Conservation (phyloP, 2,888 invertebrate genomes). For the Andrena bucephala region DNA sequence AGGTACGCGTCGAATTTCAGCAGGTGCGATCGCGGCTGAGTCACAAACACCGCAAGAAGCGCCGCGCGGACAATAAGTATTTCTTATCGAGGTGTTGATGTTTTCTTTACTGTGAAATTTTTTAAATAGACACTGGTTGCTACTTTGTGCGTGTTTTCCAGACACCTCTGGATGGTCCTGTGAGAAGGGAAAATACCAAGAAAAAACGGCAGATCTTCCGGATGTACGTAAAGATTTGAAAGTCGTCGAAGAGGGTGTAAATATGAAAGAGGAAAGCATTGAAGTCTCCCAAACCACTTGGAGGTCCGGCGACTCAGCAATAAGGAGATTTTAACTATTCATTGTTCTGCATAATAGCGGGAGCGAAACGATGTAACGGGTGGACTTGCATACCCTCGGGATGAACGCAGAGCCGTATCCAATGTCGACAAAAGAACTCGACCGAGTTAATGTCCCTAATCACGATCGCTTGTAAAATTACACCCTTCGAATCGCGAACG, state of each 20-base stretch:
- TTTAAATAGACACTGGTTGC: no score
- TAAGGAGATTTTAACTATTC: conserved; percentile 69
- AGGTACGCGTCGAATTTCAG: conserved; percentile 11
- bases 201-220: no score
- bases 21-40: conserved; percentile 15
- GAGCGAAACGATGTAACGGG: conserved; percentile 47
- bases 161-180: no score
- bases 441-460: conserved; percentile 73
- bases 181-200: no score
- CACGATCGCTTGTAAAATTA: conserved; percentile 70
- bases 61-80: neutral
- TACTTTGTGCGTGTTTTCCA: no score
- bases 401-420: conserved; percentile 35
- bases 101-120: no score
- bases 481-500: conserved; percentile 66
- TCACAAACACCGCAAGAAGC: conserved; percentile 5
- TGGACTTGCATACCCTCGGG: conserved; percentile 30
- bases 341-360: conserved; percentile 62
- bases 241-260: no score
- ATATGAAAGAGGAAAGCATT: neutral
- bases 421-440: conserved; percentile 36
- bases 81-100: neutral
- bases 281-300: conserved; percentile 15
- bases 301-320: conserved; percentile 5
- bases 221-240: no score